Conservation (phyloP, 92 coral and sea anemone species). For the Umimayanthus kanabou region DNA sequence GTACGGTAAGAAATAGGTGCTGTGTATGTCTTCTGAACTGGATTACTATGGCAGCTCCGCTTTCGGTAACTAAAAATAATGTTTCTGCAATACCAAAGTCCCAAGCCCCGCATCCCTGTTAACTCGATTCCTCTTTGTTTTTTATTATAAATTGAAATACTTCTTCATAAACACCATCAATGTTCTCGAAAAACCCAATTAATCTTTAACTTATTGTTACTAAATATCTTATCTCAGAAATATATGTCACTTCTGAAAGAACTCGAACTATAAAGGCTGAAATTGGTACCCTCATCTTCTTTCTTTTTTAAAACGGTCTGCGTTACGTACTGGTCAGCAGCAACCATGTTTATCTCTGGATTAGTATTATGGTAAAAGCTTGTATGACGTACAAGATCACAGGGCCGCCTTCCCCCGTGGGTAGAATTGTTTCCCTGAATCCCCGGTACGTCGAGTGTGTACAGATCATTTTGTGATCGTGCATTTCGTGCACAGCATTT, state of each 20-base stretch:
- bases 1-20: too few relatives aligned
- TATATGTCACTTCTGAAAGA: neutral
- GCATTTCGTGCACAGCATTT: constrained; percentile 29
- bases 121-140: too few relatives aligned
- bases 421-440: constrained; percentile 10
- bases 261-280: constrained; percentile 4
- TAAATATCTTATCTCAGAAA: neutral
- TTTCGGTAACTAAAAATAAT: too few relatives aligned
- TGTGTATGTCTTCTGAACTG: too few relatives aligned
- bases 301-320: constrained; percentile 10
- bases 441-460: constrained; percentile 18
- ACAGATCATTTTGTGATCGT: neutral
- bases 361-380: constrained; percentile 15
- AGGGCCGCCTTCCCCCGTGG: neutral
- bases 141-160: too few relatives aligned
- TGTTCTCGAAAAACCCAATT: too few relatives aligned
- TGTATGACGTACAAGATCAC: constrained; percentile 18
- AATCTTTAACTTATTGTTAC: neutral
- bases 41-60: too few relatives aligned
- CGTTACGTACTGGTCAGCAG: constrained; percentile 20
- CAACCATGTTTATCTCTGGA: constrained; percentile 16
- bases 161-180: too few relatives aligned
- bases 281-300: neutral
- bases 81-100: too few relatives aligned
- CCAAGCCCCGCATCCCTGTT: too few relatives aligned